A percentile compares a stretch with the other conserved stretches of the same genome.
These are phyloP conservation scores for Tupiocoris notatus DNA, from an alignment of 2,888 invertebrate species.

Conservation along the genomic window DNA sequence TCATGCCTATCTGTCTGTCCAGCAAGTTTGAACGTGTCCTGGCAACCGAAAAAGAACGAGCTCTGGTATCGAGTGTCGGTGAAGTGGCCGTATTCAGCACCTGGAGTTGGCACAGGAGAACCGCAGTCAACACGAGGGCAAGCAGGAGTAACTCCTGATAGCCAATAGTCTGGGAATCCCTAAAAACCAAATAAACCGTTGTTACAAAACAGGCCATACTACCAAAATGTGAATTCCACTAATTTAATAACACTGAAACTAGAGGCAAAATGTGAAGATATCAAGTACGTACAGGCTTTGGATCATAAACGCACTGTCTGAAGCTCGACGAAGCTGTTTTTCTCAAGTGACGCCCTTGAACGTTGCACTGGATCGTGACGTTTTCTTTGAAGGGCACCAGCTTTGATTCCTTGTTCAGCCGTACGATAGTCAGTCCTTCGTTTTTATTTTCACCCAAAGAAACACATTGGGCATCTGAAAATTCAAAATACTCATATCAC, in stretches of 20 bases:
- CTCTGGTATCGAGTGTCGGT: constrained; percentile 87
- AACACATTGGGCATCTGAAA: constrained; percentile 83
- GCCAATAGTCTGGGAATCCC: constrained; percentile 87
- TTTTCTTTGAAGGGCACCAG: constrained; percentile 86
- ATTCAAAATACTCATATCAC: too few species aligned
- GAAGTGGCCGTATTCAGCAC: constrained; percentile 88
- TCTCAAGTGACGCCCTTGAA: constrained; percentile 72
- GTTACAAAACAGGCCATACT: too few species aligned
- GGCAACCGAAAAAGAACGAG: constrained; percentile 93
- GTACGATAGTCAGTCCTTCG: constrained; percentile 75
- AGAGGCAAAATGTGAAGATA: too few species aligned
- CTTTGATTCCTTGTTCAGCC: constrained; percentile 78
- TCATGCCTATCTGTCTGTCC: constrained; percentile 90
- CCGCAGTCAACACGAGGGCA: constrained; percentile 91
- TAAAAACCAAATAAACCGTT: constrained; percentile 51
- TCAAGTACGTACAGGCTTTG: constrained; percentile 73
- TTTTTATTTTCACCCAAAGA: constrained; percentile 84
- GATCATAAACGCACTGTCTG: constrained; percentile 94
- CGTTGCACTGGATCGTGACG: constrained; percentile 79
- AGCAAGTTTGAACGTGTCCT: constrained; percentile 90
- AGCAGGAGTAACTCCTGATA: constrained; percentile 79
- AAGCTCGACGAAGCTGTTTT: constrained; percentile 80
- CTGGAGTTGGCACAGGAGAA: constrained; percentile 84
- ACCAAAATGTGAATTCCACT: too few species aligned
- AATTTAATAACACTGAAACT: too few species aligned